These are phyloP conservation scores for Zosterops japonicus DNA, from an alignment of 2,113 vertebrate genomes.

Conservation along the genomic window DNA sequence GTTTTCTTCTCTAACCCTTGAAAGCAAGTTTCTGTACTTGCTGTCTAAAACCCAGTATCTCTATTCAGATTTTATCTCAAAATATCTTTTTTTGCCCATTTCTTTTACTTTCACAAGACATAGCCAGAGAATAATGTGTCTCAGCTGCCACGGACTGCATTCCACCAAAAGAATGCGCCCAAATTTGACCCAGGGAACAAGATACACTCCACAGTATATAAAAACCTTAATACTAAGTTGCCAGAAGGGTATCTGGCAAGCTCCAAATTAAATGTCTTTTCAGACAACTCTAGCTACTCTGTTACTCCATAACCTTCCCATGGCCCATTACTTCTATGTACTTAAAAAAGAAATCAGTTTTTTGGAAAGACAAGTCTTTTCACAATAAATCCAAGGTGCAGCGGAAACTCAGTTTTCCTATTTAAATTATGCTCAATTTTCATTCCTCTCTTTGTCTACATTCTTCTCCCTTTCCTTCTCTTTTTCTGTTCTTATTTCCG, in stretches of 20 bases:
- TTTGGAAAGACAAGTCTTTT: background rate
- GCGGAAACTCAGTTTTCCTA: background rate
- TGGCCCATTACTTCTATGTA: background rate
- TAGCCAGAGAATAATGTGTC: background rate
- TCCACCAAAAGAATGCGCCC: constrained; percentile 9
- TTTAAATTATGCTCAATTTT: constrained; percentile 17
- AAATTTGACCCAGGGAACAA: constrained; percentile 38
- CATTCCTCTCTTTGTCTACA: background rate
- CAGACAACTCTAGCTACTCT: constrained; percentile 2
- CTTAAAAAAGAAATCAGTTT: background rate
- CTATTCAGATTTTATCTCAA: constrained; percentile 12
- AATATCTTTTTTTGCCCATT: background rate
- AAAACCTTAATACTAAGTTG: constrained; percentile 11
- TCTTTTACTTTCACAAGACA: background rate
- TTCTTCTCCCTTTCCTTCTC: background rate
- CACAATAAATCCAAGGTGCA: background rate
- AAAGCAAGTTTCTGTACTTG: background rate
- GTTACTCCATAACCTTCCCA: constrained; percentile 11
- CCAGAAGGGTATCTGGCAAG: constrained; percentile 43
- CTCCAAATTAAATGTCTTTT: constrained; percentile 38
- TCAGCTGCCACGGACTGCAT: constrained; percentile 15
- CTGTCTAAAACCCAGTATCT: background rate
- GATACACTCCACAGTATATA: constrained; percentile 5
- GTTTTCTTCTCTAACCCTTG: background rate
- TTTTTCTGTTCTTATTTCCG: background rate